Conservation (phyloP, 1,140 invertebrate genomes). For the Ceratina japonica region DNA sequence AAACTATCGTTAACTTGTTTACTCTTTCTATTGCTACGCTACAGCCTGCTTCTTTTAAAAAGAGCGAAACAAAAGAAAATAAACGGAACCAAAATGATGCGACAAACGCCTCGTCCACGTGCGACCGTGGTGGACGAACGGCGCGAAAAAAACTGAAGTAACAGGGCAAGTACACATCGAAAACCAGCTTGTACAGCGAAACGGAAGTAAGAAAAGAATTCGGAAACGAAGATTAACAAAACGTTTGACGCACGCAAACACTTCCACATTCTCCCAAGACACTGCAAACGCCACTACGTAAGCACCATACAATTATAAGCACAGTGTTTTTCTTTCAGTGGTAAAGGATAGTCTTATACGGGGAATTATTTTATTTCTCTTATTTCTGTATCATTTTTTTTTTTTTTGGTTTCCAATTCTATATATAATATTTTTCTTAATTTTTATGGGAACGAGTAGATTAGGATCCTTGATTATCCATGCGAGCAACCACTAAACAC, state of each 20-base stretch:
- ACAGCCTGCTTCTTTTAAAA: constrained; percentile 17
- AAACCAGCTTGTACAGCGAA: constrained; percentile 21
- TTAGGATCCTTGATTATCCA: constrained; percentile 60
- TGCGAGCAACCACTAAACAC: constrained; percentile 67
- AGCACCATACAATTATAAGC: constrained; percentile 68
- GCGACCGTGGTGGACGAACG: neutral
- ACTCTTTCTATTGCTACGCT: constrained; percentile 38
- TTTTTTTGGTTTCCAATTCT: neutral
- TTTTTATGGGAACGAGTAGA: constrained; percentile 24
- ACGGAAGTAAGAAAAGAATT: constrained; percentile 26
- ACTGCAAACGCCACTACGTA: constrained; percentile 61
- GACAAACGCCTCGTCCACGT: constrained; percentile 32
- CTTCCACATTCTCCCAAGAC: constrained; percentile 60
- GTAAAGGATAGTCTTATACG: constrained; percentile 48
- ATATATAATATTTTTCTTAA: neutral
- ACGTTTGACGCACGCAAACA: constrained; percentile 60
- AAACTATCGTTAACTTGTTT: constrained; percentile 20
- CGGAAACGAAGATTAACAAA: constrained; percentile 41
- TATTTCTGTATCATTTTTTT: constrained; percentile 1
- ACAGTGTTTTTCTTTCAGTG: constrained; percentile 61
- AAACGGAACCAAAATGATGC: neutral
- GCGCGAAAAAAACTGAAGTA: neutral
- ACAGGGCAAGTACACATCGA: neutral
- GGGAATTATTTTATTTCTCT: constrained; percentile 19
- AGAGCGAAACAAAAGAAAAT: constrained; percentile 19